These are phyloP conservation scores for Leptobrachium ailaonicum DNA, from an alignment of 2,113 vertebrate species.

Conservation along the genomic window DNA sequence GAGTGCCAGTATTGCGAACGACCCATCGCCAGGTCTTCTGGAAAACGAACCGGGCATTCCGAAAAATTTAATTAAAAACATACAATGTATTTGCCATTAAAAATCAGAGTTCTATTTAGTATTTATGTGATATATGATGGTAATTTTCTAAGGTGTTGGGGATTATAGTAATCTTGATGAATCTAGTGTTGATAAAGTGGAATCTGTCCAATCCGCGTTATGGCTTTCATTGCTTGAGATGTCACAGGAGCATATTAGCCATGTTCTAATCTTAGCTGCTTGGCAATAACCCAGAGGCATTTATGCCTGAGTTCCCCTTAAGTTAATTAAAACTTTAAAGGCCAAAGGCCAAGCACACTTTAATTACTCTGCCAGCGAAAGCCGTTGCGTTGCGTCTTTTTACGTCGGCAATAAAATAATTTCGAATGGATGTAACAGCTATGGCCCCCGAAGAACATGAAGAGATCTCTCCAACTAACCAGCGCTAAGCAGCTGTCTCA, in stretches of 20 bases:
- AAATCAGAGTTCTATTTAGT: too few relatives aligned
- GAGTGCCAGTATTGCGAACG: too few relatives aligned
- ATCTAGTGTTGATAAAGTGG: too few relatives aligned
- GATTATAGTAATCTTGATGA: too few relatives aligned
- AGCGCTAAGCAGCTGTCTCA: not conserved
- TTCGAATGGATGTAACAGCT: constrained; percentile 17
- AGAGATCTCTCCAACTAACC: not conserved
- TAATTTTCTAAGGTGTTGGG: too few relatives aligned
- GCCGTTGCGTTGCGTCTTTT: constrained; percentile 13
- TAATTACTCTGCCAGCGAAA: constrained; percentile 32
- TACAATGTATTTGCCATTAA: too few relatives aligned
- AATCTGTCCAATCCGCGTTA: not conserved
- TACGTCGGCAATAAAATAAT: constrained; percentile 33
- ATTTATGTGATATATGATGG: too few relatives aligned
- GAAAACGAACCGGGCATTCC: too few relatives aligned
- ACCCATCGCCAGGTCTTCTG: too few relatives aligned
- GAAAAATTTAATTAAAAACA: too few relatives aligned
- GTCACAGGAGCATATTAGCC: constrained; percentile 26
- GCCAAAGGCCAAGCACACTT: constrained; percentile 43
- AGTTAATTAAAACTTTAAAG: constrained; percentile 49
- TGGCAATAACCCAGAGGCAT: constrained; percentile 36
- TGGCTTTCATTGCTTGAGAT: constrained; percentile 38
- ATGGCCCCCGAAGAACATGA: not conserved
- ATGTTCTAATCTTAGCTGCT: constrained; percentile 16
- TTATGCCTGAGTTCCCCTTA: constrained; percentile 39